A percentile compares a stretch with the other conserved stretches of the same genome.
These are phyloP conservation scores for human (Homo sapiens) DNA, from an alignment of 2,113 vertebrate species.

Conservation along the genomic window GRCh38 chr3:144951001-144951500, in stretches of 20 bases:
- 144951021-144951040: neutral
- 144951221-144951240: neutral
- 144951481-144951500: too few relatives aligned
- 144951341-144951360: too few relatives aligned
- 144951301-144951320: neutral
- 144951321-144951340: too few relatives aligned
- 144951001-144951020: neutral
- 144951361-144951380: too few relatives aligned
- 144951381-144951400: too few relatives aligned
- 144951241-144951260: neutral
- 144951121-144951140: neutral
- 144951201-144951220: neutral
- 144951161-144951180: neutral
- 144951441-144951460: too few relatives aligned
- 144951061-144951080: neutral
- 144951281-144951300: neutral
- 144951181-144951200: neutral
- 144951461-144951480: too few relatives aligned
- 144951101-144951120: neutral
- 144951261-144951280: neutral
- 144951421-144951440: too few relatives aligned
- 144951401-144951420: too few relatives aligned
- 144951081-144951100: neutral
- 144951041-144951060: neutral
- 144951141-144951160: neutral